Evolutionary conservation across 2,113 vertebrate species (phyloP).

Genomic region (Notiomystis cincta): DNA sequence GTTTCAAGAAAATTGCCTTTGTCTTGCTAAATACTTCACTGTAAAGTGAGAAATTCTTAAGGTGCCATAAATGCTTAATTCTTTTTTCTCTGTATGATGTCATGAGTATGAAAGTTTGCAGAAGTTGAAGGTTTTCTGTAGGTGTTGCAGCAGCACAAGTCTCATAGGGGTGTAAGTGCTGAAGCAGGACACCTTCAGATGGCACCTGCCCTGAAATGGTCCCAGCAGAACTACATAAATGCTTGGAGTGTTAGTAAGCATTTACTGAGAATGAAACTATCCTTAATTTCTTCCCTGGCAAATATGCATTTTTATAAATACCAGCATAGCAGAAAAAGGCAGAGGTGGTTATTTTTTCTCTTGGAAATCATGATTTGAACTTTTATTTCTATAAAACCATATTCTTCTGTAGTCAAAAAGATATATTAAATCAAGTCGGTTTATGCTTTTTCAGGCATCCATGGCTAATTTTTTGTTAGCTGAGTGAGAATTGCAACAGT

Average conservation of each 20-base stretch:
- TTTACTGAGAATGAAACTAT: not conserved
- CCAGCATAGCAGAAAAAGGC: not conserved
- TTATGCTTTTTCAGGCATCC: not conserved
- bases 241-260: not conserved
- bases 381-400: not conserved
- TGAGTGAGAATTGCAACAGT: not conserved
- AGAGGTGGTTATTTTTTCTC: not conserved
- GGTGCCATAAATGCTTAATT: not conserved
- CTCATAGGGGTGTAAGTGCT: fast-evolving
- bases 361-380: not conserved
- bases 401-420: not conserved
- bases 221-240: not conserved
- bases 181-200: not conserved
- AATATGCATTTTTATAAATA: not conserved
- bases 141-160: not conserved
- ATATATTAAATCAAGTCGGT: not conserved
- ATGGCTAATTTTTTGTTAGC: not conserved
- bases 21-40: not conserved
- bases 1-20: not conserved
- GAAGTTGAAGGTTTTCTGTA: not conserved
- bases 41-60: not conserved
- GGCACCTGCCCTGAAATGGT: not conserved
- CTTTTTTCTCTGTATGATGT: not conserved
- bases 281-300: not conserved
- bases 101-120: not conserved